Evolutionary conservation across 2,797 vertebrate species (phyloP).

Genomic region (Cynopterus sphinx): DNA sequence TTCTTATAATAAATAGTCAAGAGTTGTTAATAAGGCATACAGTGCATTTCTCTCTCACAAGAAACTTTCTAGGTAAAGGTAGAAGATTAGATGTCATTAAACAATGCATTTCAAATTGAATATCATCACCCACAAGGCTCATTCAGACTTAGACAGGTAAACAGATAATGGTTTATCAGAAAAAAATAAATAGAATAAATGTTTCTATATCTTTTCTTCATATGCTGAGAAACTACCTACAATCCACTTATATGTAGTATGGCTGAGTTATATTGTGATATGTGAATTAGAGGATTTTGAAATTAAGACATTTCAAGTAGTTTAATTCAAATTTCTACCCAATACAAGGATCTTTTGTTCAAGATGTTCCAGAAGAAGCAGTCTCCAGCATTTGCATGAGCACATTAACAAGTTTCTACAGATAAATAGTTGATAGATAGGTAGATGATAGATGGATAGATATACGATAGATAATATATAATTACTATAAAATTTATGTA

Average conservation of each 20-base stretch:
- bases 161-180: neutral
- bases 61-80: neutral
- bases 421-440: neutral
- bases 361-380: neutral
- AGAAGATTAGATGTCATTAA: neutral
- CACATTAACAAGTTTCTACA: neutral
- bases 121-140: neutral
- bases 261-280: neutral
- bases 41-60: neutral
- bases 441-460: neutral
- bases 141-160: neutral
- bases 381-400: neutral
- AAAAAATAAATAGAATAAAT: neutral
- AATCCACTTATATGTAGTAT: neutral
- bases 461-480: neutral
- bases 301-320: neutral
- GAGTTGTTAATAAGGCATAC: neutral
- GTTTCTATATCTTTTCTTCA: neutral
- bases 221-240: neutral
- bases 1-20: neutral
- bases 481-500: neutral
- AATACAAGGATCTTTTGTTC: neutral
- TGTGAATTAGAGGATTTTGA: neutral
- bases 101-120: neutral
- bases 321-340: neutral